Evolutionary conservation across 35 echinoderm and acorn worm genomes (phyloP).

Genomic region (Holothuria glaberrima): DNA sequence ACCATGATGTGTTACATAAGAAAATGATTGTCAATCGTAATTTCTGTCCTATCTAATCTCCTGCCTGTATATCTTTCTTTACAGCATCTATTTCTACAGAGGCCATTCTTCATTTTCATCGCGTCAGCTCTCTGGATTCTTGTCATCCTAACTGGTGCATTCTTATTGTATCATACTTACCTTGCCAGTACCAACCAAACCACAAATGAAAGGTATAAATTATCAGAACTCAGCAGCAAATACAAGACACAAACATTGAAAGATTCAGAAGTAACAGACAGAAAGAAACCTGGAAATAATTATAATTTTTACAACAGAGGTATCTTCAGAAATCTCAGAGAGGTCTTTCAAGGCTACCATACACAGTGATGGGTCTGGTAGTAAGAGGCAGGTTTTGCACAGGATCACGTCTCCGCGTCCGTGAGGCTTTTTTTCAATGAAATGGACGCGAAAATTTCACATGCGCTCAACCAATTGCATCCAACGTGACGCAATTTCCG

Average conservation of each 20-base stretch:
- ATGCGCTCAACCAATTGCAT: too few species aligned
- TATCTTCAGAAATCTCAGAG: conserved; percentile 29
- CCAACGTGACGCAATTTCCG: too few species aligned
- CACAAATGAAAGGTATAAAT: conserved; percentile 91
- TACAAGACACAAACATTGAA: not conserved
- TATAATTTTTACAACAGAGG: conserved; percentile 13
- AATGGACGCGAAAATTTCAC: too few species aligned
- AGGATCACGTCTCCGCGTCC: too few species aligned
- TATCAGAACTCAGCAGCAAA: conserved; percentile 13
- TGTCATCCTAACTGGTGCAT: conserved; percentile 64
- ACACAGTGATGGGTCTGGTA: too few species aligned
- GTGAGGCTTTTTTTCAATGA: too few species aligned
- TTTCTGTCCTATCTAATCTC: too few species aligned
- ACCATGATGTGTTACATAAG: too few species aligned
- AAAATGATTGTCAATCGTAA: too few species aligned
- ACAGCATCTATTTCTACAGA: conserved; percentile 87
- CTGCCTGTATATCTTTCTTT: not conserved
- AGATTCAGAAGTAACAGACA: not conserved
- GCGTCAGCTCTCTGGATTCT: conserved; percentile 68
- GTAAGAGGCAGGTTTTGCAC: too few species aligned
- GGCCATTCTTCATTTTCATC: conserved; percentile 74
- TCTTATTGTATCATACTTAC: conserved; percentile 71
- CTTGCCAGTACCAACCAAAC: conserved; percentile 79
- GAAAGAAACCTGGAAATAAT: not conserved
- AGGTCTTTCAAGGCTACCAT: not conserved